A percentile compares a stretch with the other conserved stretches of the same genome.
phyloP scores from a whole-genome alignment of 2,888 invertebrate species.

The Napeogenes inachia region DNA sequence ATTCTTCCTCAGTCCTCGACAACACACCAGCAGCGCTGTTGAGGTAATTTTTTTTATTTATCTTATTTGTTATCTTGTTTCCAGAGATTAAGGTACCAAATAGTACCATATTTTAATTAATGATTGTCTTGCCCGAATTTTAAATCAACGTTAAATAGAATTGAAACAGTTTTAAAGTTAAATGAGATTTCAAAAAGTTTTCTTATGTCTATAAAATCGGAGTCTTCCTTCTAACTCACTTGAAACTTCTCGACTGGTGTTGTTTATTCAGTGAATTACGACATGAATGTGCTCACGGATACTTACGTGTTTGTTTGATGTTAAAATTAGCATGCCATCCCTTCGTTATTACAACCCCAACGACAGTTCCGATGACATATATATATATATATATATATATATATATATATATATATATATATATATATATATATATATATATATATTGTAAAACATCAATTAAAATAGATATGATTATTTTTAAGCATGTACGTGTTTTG shows the following conservation, averaged over 20 bases:
- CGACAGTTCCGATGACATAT: constrained; percentile 8
- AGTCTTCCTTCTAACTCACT: constrained; percentile 40
- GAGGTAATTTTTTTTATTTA: constrained; percentile 79
- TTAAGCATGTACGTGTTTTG: too few species aligned
- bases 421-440: too few species aligned
- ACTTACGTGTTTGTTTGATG: constrained; percentile 54
- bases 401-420: too few species aligned
- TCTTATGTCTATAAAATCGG: constrained; percentile 52
- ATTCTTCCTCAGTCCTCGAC: constrained; percentile 96
- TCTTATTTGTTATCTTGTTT: neutral
- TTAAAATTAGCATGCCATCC: constrained; percentile 52
- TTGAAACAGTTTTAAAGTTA: constrained; percentile 45
- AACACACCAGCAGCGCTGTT: constrained; percentile 90
- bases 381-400: too few species aligned
- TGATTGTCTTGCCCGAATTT: too few species aligned
- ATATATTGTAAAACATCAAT: neutral
- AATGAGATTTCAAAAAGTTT: constrained; percentile 63
- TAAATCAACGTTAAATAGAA: too few species aligned
- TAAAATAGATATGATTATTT: neutral
- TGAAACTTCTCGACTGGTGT: constrained; percentile 43
- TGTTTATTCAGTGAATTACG: constrained; percentile 59
- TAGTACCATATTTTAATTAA: neutral
- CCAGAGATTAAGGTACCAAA: neutral
- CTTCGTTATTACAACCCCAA: constrained; percentile 24
- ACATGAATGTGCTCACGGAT: constrained; percentile 42